Evolutionary conservation across 2,113 vertebrate genomes (phyloP).

Genomic region (Daphoenositta chrysoptera): DNA sequence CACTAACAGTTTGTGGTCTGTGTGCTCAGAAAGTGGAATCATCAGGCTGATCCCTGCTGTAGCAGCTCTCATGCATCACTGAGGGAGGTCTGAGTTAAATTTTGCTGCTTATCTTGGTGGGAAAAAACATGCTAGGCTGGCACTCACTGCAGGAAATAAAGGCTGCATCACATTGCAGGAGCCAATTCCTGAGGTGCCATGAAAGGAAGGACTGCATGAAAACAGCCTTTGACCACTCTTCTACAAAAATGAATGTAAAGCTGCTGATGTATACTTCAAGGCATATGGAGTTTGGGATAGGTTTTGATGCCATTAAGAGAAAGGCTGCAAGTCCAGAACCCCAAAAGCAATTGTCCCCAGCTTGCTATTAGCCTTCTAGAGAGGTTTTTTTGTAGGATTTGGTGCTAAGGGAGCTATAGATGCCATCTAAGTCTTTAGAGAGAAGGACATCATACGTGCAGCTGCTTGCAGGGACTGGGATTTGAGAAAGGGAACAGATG

Average conservation of each 20-base stretch:
- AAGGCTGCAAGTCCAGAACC: neutral
- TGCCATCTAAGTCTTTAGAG: neutral
- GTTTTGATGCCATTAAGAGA: neutral
- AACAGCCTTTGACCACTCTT: neutral
- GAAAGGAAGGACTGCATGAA: neutral
- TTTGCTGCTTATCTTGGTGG: neutral
- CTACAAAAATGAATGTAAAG: neutral
- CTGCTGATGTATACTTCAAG: neutral
- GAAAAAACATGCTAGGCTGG: neutral
- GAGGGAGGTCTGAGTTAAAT: neutral
- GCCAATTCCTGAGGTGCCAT: neutral
- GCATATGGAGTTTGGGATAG: neutral
- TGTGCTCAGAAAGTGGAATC: neutral
- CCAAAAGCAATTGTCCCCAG: neutral
- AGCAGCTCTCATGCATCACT: neutral
- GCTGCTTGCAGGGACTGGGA: neutral
- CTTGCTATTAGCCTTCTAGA: neutral
- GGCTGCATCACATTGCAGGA: neutral
- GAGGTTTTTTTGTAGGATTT: neutral
- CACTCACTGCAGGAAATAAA: neutral
- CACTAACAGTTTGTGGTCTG: neutral
- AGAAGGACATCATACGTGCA: neutral
- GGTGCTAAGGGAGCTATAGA: neutral
- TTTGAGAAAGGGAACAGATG: neutral
- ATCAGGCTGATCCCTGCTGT: neutral